A percentile compares a stretch with the other conserved stretches of the same genome.
phyloP scores from a whole-genome alignment of 2,113 vertebrate genomes.

The Ranitomeya imitator region DNA sequence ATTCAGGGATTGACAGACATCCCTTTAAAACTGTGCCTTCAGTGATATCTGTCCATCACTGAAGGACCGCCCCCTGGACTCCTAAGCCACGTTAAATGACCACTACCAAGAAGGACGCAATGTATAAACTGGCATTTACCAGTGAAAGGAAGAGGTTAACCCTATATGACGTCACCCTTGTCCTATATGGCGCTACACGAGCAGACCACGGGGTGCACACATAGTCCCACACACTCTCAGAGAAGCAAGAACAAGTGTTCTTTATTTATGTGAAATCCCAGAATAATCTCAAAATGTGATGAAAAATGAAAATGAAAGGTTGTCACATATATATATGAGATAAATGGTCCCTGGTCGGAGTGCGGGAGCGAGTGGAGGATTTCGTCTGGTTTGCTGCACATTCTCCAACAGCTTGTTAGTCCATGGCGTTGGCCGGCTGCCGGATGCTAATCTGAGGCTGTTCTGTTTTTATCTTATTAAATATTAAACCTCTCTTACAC shows the following conservation, averaged over 20 bases:
- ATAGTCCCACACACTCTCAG: not conserved
- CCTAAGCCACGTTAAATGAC: no score
- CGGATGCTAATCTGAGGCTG: conserved; percentile 66
- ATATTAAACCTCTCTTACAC: conserved; percentile 66
- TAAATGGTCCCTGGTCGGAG: not conserved
- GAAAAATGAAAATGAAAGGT: conserved; percentile 14
- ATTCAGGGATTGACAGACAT: no score
- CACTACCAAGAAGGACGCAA: no score
- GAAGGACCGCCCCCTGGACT: no score
- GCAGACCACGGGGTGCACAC: not conserved
- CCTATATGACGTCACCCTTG: not conserved
- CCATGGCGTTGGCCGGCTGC: conserved; percentile 60
- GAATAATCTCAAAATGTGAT: not conserved
- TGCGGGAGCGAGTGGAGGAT: conserved; percentile 21
- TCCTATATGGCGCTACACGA: not conserved
- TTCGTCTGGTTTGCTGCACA: conserved; percentile 18
- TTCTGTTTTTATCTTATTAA: conserved; percentile 67
- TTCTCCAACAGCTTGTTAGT: conserved; percentile 55
- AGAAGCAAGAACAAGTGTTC: not conserved
- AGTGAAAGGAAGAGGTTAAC: not conserved
- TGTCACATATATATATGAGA: not conserved
- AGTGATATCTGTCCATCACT: no score
- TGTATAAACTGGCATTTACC: no score
- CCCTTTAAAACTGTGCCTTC: no score
- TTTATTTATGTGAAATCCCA: not conserved